Base-by-base conservation (phyloP, 1,140 invertebrate genomes). In the Zaprionus taronus region DNA sequence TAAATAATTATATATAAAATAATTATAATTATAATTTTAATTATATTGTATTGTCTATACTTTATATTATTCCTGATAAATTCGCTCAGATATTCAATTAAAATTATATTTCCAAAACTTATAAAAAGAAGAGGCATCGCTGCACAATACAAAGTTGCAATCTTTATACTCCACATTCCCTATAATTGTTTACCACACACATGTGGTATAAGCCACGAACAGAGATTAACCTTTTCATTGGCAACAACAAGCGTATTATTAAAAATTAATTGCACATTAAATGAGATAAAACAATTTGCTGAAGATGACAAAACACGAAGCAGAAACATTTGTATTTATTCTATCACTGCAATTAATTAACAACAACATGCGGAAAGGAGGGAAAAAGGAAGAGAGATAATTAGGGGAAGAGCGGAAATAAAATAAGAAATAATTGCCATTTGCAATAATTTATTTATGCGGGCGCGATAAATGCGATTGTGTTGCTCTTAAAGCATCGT, bases 191-290 rank as follows among this genome's bases (percentile, higher is more conserved):
- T 1, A 12, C 11, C 20, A 4, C 9, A 6, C 6, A 20, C n/a
- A 20, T n/a, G n/a, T 47, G 7, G 28, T 55, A 49, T 38, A 36
- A 26, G 20, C 17, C 20, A 69, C 31, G 53, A 79, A 68, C 38
- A 57, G 65, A 49, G 64, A 57, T 66, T 66, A 57, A 66, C n/a
- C 53, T 15, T 26, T 66, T 44, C n/a, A 51, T 9, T n/a, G 22
- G 7, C 14, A 7, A n/a, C 15, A 56, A 56, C 22, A 66, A 61
- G 63, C 61, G 58, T 36, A 72, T 57, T 74, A 83, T 83, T 83
- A 79, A 83, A 83, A 83, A 83, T 83, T 83, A 83, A 83, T 83
- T 83, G 79, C 81, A 83, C 61, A 83, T 83, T 83, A 77, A 83
- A 83, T 79, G 67, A 44, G 34, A 62, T 34, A 79, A 72, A 77